Base-by-base conservation (phyloP, 2,888 invertebrate genomes). In the Arenicola marina region DNA sequence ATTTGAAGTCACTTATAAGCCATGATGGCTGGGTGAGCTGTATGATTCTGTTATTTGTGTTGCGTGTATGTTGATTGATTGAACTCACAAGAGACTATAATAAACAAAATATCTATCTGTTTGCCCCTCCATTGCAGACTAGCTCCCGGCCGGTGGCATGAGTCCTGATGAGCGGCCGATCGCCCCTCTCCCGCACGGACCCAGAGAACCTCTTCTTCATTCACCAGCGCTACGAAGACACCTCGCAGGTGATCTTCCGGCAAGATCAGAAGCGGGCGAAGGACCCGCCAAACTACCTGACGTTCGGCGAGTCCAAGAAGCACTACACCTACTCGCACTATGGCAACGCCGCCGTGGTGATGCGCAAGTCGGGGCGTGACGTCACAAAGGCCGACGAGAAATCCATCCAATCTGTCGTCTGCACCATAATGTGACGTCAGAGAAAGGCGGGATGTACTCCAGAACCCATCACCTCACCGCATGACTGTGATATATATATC, bases 201-300 rank as follows among this genome's bases (percentile, higher is more conserved):
- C 53, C 53, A 31, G 53, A 53, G 31, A 32, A 7, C 7, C 66
- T 73, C 31, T 74, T 73, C 63, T 76, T 73, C 60, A 75, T 81
- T 15, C 77, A 78, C 68, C 78, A 76, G 55, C 73, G 81, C 33
- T 80, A 80, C 67, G 78, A 79, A 63, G 81, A 81, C 67, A 76
- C 78, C 3, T 73, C 81, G 7, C 71, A 34, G 11, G 71, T 77
- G 34, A 76, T 81, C 60, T 80, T 80, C 67, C 73, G 77, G 51
- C 76, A 78, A 60, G 73, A 76, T 33, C 78, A 77, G 60, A 73
- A 51, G 11, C 26, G 32, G 29, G 32, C 56, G 18, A 21, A 29
- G n/a, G 59, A 65, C 29, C 59, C 62, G 28, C 15, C 31, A 11
- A 51, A 43, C 34, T 66, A 58, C 43, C 60, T 56, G 43, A 57